Conservation (phyloP, 2,888 invertebrate species). For the Sphecodes monilicornis region DNA sequence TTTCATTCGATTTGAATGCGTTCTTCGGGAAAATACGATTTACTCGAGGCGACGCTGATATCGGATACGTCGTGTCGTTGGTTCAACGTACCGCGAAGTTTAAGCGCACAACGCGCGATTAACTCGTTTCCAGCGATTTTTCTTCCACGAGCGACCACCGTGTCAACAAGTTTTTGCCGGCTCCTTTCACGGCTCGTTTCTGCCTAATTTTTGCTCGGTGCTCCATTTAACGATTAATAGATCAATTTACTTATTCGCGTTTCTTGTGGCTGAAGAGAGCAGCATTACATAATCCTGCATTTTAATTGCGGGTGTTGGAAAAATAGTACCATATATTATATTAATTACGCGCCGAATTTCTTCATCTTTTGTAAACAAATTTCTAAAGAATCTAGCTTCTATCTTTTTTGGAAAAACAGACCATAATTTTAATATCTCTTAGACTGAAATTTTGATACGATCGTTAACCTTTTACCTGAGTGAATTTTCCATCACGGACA, state of each 20-base stretch:
- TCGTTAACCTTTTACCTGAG: too few species aligned
- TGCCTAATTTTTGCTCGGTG: not conserved
- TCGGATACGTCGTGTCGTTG: not conserved
- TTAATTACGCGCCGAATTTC: too few species aligned
- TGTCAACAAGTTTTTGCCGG: slow-evolving; percentile 1
- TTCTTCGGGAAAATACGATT: slow-evolving; percentile 54
- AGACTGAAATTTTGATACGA: too few species aligned
- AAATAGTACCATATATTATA: not conserved
- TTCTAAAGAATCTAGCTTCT: not conserved
- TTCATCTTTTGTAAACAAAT: too few species aligned
- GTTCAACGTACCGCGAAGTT: slow-evolving; percentile 7
- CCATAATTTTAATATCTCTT: too few species aligned
- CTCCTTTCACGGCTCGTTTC: not conserved
- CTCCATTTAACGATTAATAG: not conserved
- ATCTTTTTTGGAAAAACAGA: too few species aligned
- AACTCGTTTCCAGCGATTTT: slow-evolving; percentile 15
- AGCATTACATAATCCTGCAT: not conserved
- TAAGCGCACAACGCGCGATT: slow-evolving; percentile 1
- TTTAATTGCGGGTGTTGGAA: not conserved
- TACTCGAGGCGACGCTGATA: slow-evolving; percentile 8
- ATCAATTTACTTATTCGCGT: not conserved
- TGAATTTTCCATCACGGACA: too few species aligned
- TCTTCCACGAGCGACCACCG: not conserved
- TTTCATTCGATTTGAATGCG: slow-evolving; percentile 52
- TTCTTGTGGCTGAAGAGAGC: not conserved